Base-by-base conservation (phyloP, 1,140 invertebrate species). In the Mamestra configurata region DNA sequence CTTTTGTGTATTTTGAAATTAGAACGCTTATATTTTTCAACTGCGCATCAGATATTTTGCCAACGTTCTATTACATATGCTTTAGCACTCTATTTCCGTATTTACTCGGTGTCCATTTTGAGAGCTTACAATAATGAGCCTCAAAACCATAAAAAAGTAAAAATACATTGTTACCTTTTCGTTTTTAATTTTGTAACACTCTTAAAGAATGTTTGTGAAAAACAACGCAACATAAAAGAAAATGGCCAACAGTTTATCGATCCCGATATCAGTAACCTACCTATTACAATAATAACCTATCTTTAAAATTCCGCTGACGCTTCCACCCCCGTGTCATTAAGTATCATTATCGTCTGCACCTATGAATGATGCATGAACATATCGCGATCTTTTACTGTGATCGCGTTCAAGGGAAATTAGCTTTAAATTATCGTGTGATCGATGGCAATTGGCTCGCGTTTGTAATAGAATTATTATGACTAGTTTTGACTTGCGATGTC, bases 321-420 rank as follows among this genome's bases (percentile, higher is more conserved):
- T 46, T 13, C n/a, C 37, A 81, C 71, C 84, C 82, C 77, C 51
- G 59, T 83, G 82, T 87, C 79, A 90, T 91, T 90, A 90, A 83
- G 71, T 82, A 24, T 86, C 84, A 91, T 90, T 90, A 90, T 91
- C 85, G 84, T 84, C 68, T 80, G 80, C 84, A 73, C 85, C 82
- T 10, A 76, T 90, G 89, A 89, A 92, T 91, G 81, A 90, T 84
- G 89, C 86, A 91, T 91, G 89, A 90, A 86, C 78, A 31, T 86
- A 89, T 88, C 84, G 84, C 85, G 86, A 90, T 87, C 85, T 84
- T 79, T 70, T 40, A 40, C 72, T 61, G 79, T 83, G 80, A 83
- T 82, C 80, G 84, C 84, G 53, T 84, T 88, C 86, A 90, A 80
- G 79, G 84, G 83, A 90, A 89, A 88, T 90, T 79, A 82, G 79